Base-by-base conservation (phyloP, 2,888 invertebrate species). In the Drosophila maculinotata region DNA sequence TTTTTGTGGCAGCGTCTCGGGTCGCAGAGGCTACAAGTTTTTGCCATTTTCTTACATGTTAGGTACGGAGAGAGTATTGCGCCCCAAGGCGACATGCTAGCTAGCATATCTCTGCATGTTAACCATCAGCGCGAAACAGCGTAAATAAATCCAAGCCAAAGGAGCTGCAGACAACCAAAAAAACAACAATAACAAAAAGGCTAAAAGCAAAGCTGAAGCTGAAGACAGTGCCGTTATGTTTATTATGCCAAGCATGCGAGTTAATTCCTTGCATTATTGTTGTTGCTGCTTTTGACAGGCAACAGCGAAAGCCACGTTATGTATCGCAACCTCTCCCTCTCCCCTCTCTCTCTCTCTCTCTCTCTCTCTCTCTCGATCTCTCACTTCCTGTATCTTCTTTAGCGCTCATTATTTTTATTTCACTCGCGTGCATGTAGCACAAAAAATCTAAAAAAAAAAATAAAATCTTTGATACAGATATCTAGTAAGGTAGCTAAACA, bases 211-310 rank as follows among this genome's bases (percentile, higher is more conserved):
- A 59, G 44, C 35, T 31, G 38, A 53, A 36, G 14, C 31, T 31
- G 47, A 57, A 33, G 23, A 15, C 42, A 23, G 30, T 45, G 33
- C 38, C 65, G 75, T 77, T 85, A 85, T 85, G 79, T 85, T 81
- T 85, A 82, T 81, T 75, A 82, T 81, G 81, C 82, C 72, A 72
- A 67, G 85, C 82, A 85, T 85, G 81, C 82, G 82, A 76, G 82
- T 79, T 81, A 79, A 84, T 84, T 84, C 76, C 42, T 66, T 45
- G 65, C 59, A 35, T 33, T 26, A 3, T 14, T 49, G 5, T 47
- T 67, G 60, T 54, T 63, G 42, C 51, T 67, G 69, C 49, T 49
- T 49, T 25, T 64, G 38, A 58, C 62, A 66, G 60, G 49, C 28
- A 38, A 67, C 48, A 57, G 41, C 41, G 47, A 56, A 60, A 69